phyloP scores from a whole-genome alignment of 2,113 vertebrate species.

The Onychostruthus taczanowskii region DNA sequence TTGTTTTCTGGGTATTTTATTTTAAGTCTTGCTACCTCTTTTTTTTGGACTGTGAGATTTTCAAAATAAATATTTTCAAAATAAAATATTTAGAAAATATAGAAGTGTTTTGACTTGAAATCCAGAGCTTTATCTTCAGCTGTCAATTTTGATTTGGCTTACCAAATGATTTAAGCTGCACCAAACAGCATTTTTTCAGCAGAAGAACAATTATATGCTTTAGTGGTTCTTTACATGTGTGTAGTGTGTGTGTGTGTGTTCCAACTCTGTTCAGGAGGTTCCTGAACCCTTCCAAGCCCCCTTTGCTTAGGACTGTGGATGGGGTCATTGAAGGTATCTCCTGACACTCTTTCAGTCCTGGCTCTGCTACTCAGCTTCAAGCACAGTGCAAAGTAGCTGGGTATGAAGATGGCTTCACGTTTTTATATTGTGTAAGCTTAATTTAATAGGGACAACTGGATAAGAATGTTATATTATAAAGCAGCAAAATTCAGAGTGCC shows the following conservation, averaged over 20 bases:
- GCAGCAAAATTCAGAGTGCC: neutral
- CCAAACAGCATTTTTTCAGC: neutral
- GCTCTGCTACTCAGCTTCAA: neutral
- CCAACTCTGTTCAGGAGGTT: neutral
- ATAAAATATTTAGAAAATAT: neutral
- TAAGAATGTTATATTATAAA: neutral
- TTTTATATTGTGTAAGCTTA: neutral
- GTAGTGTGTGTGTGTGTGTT: neutral
- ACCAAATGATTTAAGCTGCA: neutral
- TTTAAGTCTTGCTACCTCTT: neutral
- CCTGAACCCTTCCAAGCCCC: neutral
- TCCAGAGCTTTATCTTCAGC: neutral
- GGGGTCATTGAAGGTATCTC: neutral
- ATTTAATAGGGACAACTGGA: neutral
- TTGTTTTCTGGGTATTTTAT: neutral
- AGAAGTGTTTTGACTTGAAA: neutral
- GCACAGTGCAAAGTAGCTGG: neutral
- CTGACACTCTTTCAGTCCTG: neutral
- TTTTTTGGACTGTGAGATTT: neutral
- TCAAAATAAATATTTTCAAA: neutral
- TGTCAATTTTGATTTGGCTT: constrained; percentile 21
- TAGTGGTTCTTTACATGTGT: neutral
- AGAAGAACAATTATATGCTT: neutral
- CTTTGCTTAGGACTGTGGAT: neutral
- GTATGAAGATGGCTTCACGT: neutral